These are phyloP conservation scores for Drosophila bocqueti DNA, from an alignment of 1,140 invertebrate genomes.

Conservation along the genomic window DNA sequence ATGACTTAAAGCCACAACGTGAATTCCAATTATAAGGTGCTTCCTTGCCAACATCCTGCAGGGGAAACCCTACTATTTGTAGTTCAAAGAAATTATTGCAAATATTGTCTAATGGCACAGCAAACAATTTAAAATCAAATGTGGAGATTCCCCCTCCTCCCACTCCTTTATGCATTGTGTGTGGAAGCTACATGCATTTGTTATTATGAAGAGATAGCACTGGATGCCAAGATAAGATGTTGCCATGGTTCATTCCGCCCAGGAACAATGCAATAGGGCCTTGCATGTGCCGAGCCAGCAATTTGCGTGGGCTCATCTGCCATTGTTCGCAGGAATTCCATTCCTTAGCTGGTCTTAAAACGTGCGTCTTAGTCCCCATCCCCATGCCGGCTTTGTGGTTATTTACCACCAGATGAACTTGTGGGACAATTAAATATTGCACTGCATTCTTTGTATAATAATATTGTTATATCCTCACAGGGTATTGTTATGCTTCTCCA, in stretches of 20 bases:
- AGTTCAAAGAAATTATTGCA: slow-evolving; percentile 6
- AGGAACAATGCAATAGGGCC: slow-evolving; percentile 31
- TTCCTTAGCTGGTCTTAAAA: slow-evolving; percentile 2
- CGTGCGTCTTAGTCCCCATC: background rate
- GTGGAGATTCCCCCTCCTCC: background rate
- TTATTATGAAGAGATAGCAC: slow-evolving; percentile 14
- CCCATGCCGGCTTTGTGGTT: background rate
- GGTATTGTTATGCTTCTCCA: background rate
- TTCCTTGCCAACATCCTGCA: slow-evolving; percentile 15
- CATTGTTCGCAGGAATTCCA: slow-evolving; percentile 29
- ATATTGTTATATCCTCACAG: background rate
- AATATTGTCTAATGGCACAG: slow-evolving; percentile 12
- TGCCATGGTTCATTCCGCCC: slow-evolving; percentile 14
- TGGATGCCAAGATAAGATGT: slow-evolving; percentile 40
- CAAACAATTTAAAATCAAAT: slow-evolving; percentile 15
- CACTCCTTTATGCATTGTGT: slow-evolving; percentile 8
- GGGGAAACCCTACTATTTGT: background rate
- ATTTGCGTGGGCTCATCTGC: slow-evolving; percentile 38
- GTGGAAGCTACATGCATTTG: background rate
- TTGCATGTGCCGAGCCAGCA: slow-evolving; percentile 23
- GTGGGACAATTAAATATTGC: background rate
- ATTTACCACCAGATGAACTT: background rate
- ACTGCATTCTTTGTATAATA: background rate
- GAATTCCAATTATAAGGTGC: slow-evolving; percentile 14
- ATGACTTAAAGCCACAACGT: slow-evolving; percentile 1